A percentile compares a stretch with the other conserved stretches of the same genome.
These are phyloP conservation scores for Otus sunia DNA, from an alignment of 2,113 vertebrate species.

Conservation along the genomic window DNA sequence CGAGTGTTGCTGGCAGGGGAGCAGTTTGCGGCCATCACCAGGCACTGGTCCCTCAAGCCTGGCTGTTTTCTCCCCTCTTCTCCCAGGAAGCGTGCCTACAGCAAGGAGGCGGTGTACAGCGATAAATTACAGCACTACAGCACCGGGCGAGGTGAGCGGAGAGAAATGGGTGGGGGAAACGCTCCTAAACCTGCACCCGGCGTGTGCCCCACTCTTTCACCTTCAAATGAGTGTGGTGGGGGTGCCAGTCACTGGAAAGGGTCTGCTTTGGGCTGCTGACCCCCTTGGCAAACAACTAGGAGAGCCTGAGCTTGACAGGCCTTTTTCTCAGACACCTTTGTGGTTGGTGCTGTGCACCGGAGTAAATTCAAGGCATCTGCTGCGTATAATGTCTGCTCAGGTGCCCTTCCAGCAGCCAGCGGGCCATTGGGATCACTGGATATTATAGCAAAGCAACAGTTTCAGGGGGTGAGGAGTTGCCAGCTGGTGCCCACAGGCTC, in stretches of 20 bases:
- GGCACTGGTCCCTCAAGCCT: neutral
- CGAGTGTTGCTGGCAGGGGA: neutral
- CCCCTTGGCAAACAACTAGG: neutral
- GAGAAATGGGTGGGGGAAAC: accelerated
- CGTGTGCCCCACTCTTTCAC: accelerated
- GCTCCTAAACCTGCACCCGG: accelerated
- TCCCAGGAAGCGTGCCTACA: constrained; percentile 92
- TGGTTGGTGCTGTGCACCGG: neutral
- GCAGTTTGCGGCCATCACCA: accelerated
- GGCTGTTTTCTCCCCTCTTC: neutral
- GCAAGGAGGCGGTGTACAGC: constrained; percentile 96
- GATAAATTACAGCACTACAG: constrained; percentile 98
- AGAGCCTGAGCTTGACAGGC: neutral
- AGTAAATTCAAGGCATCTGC: neutral
- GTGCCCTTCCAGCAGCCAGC: neutral
- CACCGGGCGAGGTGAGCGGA: constrained; percentile 91
- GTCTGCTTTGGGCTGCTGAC: neutral
- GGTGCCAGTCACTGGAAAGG: neutral
- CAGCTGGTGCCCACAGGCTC: accelerated
- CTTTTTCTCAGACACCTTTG: neutral
- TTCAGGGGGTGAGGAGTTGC: neutral
- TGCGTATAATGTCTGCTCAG: neutral
- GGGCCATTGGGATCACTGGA: neutral
- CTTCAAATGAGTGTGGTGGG: accelerated
- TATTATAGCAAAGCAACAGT: neutral